Evolutionary conservation across 2,797 vertebrate genomes (phyloP).

Genomic region (Sebastes hubbsi): DNA sequence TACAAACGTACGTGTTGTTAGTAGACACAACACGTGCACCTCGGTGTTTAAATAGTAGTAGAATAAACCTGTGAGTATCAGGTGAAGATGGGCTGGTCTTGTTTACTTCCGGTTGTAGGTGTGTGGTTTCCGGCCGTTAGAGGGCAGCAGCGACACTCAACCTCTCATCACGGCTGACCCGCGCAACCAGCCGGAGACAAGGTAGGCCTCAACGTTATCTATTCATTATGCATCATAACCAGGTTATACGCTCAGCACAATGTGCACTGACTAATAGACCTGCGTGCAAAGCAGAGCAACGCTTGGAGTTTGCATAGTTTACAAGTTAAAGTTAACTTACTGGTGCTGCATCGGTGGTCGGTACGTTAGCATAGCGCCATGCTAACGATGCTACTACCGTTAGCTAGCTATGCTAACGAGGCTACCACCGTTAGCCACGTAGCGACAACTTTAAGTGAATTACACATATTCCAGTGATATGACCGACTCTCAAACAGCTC

Average conservation of each 20-base stretch:
- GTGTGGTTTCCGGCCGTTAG: conserved; percentile 6
- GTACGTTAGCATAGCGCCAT: conserved; percentile 17
- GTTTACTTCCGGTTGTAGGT: conserved; percentile 25
- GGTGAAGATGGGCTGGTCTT: not conserved
- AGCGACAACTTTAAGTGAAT: not conserved
- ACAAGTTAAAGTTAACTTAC: not conserved
- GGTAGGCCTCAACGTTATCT: conserved; percentile 68
- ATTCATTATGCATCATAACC: conserved; percentile 7
- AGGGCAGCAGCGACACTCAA: conserved; percentile 37
- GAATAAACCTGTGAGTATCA: not conserved
- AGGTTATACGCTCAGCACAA: accelerated
- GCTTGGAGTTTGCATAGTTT: not conserved
- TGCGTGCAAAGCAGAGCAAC: accelerated
- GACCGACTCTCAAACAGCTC: accelerated
- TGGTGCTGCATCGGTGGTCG: not conserved
- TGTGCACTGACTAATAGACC: accelerated
- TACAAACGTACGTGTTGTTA: too few relatives aligned
- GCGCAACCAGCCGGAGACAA: conserved; percentile 64
- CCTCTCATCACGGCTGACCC: conserved; percentile 54
- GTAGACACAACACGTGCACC: accelerated
- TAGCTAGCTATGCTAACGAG: conserved; percentile 47
- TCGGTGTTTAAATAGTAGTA: not conserved
- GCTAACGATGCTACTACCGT: conserved; percentile 31
- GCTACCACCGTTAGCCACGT: conserved; percentile 28
- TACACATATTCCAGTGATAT: accelerated